Evolutionary conservation across 2,797 vertebrate species (phyloP), one percentile per base, ranked within the genome.

Genomic region (Salmo trutta): DNA sequence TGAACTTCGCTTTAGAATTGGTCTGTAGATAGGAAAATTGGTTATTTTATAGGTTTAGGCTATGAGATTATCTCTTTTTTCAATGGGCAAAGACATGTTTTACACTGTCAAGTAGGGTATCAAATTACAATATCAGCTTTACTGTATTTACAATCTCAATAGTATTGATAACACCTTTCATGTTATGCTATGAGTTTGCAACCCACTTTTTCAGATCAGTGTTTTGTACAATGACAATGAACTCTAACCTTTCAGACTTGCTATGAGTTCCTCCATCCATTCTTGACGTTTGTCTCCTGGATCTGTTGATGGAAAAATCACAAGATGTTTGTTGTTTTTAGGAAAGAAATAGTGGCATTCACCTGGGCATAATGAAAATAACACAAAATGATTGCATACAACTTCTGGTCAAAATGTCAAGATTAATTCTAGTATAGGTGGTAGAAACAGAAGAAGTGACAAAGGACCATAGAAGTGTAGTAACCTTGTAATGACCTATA

Each of bases 1-100:
- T 31, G 96, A 95, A 82, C 96, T 99, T 89, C 96, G 92, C 89
- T 96, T 98, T 86, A 95, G 94, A 89, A 98, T 93, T 3, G 96
- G 95, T 85, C 98, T 99, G 69, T 69, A 75, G 76, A 76, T 69
- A 74, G 33, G 54, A 87, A 74, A 70, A 66, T 56, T 67, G 4
- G 24, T 4, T 4, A 29, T 52, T 75, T 41, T 36, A 47, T 12
- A 51, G 27, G 17, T 24, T 21, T 59, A 59, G 56, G 56, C 56
- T 19, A 59, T 59, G 56, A 2, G 19, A 19, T n/a, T 0, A 7
- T 59, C 5, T 59, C 1, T 8, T 59, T n/a, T 59, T 5, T 15
- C 53, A 54, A 19, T 59, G 6, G 56, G 8, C 6, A n/a, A 10
- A n/a, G 5, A 59, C 56, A 59, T 59, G 56, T 17, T 7, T 7